These are phyloP conservation scores for Malurus cyaneus DNA, from an alignment of 2,113 vertebrate genomes.

Conservation along the genomic window DNA sequence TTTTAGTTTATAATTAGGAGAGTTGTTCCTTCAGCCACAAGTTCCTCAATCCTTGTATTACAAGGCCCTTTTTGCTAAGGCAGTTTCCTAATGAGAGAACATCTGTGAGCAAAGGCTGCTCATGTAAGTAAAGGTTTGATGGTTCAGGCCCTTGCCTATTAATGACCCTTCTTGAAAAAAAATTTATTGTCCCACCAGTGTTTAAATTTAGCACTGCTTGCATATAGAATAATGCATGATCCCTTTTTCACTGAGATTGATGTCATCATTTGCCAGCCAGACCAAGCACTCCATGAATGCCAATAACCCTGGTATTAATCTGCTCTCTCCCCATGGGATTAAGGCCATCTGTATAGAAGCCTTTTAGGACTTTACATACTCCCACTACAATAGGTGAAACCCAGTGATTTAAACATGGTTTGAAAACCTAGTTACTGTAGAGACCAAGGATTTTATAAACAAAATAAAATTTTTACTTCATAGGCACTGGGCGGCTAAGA, in stretches of 20 bases:
- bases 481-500: background rate
- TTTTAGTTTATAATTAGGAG: conserved; percentile 12
- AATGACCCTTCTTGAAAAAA: conserved; percentile 20
- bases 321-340: background rate
- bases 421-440: background rate
- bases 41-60: background rate
- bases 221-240: conserved; percentile 48
- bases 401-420: background rate
- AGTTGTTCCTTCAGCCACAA: background rate
- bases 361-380: background rate
- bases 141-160: background rate
- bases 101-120: background rate
- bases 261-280: conserved; percentile 29
- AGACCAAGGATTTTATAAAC: background rate
- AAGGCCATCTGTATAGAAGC: background rate
- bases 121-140: background rate
- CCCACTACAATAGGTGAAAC: background rate
- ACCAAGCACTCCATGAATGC: conserved; percentile 9
- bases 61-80: background rate
- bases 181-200: background rate
- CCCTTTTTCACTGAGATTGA: conserved; percentile 10
- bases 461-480: background rate
- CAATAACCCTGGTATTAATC: background rate
- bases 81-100: background rate
- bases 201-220: conserved; percentile 50